Evolutionary conservation across 2,113 vertebrate genomes (phyloP), one percentile per base, ranked within the genome.

Genomic region (Dicerorhinus sumatrensis): DNA sequence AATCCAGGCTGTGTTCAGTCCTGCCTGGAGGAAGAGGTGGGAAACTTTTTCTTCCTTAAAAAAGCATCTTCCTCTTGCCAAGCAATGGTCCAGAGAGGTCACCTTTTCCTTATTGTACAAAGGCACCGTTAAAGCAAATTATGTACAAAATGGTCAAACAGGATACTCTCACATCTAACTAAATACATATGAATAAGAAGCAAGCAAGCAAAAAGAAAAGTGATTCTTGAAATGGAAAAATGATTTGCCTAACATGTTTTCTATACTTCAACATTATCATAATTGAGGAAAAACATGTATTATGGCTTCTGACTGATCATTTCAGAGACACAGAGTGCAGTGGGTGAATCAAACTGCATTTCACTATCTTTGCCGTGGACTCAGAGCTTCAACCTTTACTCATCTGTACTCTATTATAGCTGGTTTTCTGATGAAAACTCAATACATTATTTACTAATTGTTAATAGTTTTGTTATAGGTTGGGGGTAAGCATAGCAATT

Each of bases 61-160:
- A 90, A 69, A 18, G 11, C 48, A 18, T 23, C 42, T n/a, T 95
- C 60, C 42, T 90, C 58, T 94, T 90, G 33, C 33, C 16, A 80
- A 56, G 46, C 16, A 70, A 16, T 62, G 17, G 48, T 85, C 33
- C 21, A 58, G 46, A 92, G 46, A 39, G 4, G 20, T 72, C n/a
- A 27, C 13, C 8, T 48, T 91, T 92, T 76, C 63, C n/a, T 73
- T 72, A 75, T 72, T 94, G 33, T 69, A 89, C n/a, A 85, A 91
- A 76, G n/a, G 56, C 5, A 79, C 8, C 7, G 80, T 86, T 31
- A 90, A 95, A 51, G 4, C 39, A 92, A 73, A 87, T 72, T 79
- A 29, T 65, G 23, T 4, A 60, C 51, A 58, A 73, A 75, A 77
- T 42, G 25, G 3, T 13, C 58, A 93, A 54, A 85, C 0, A 75